Percentiles rank a stretch among this genome's conserved stretches.
phyloP scores from a whole-genome alignment of 2,888 invertebrate genomes.

The Frankliniella intonsa region DNA sequence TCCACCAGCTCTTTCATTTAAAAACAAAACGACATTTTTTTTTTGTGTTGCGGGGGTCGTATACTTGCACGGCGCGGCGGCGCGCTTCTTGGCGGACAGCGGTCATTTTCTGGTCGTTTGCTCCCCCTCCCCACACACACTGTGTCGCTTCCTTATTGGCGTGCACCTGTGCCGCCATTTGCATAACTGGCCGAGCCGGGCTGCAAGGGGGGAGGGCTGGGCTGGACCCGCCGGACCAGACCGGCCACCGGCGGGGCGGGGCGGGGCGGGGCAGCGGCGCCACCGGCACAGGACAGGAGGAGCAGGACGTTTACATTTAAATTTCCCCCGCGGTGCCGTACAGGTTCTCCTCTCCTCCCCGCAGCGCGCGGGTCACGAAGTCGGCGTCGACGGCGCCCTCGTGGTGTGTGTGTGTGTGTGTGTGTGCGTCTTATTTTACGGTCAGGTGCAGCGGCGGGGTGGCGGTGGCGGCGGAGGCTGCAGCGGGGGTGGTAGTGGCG shows the following conservation, averaged over 20 bases:
- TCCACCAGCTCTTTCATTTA: background rate
- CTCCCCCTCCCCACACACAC: background rate
- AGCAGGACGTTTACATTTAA: no score
- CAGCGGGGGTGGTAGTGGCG: no score
- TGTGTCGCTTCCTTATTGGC: background rate
- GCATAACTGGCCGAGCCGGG: background rate
- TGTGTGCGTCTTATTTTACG: no score
- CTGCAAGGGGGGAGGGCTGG: background rate
- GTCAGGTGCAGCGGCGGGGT: no score
- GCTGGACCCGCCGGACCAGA: background rate
- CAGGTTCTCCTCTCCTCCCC: no score
- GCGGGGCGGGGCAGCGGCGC: background rate
- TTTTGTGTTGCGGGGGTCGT: background rate
- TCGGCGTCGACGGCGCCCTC: no score
- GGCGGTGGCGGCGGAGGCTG: no score
- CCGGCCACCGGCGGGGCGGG: background rate
- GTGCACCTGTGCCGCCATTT: constrained; percentile 9
- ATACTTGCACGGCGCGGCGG: background rate
- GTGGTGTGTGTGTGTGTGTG: no score
- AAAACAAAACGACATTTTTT: no score
- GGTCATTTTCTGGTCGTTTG: constrained; percentile 19
- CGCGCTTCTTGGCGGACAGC: background rate
- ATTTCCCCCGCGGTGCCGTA: no score
- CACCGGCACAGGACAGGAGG: no score
- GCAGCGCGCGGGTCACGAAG: no score